Base-by-base conservation (phyloP, 2,113 vertebrate genomes). In the Sander vitreus region DNA sequence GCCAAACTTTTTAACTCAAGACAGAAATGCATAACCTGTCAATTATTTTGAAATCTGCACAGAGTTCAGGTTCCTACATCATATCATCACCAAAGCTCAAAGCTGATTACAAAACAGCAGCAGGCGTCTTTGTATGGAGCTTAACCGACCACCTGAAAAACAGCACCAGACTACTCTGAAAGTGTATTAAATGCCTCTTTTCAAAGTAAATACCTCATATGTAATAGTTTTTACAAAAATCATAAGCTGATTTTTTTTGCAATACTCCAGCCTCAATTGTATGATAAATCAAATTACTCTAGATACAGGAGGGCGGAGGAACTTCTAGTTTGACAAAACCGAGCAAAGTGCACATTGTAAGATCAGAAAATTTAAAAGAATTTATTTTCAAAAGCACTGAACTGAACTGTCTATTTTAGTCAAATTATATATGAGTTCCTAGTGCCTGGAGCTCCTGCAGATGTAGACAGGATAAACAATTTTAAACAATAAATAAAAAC, bases 401-500 rank as follows among this genome's bases (percentile, higher is more conserved):
- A n/a, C n/a, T n/a, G n/a, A n/a, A n/a, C n/a, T n/a, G 25, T 25
- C 25, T 25, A 25, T 25, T 30, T n/a, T n/a, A n/a, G n/a, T n/a
- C n/a, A n/a, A n/a, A n/a, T n/a, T n/a, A n/a, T n/a, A n/a, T n/a
- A n/a, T n/a, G n/a, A n/a, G n/a, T n/a, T 66, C 8, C n/a, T 45
- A 6, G 58, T 59, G 25, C 48, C 18, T 48, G 23, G 30, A 54
- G 53, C 6, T 4, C 54, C 65, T 73, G 23, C 18, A 1, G 13
- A 66, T 27, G 54, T 33, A 71, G 63, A 67, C 60, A 43, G 33
- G 19, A 63, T 11, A 39, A 19, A n/a, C 13, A 2, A 39, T 23
- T 19, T 18, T 33, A 3, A 53, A 69, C 25, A 69, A 54, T 69
- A 69, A 53, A 69, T 69, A 18, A 59, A 21, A 21, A 70, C 74